These are phyloP conservation scores for Chroicocephalus ridibundus DNA, from an alignment of 2,113 vertebrate species.

Conservation along the genomic window DNA sequence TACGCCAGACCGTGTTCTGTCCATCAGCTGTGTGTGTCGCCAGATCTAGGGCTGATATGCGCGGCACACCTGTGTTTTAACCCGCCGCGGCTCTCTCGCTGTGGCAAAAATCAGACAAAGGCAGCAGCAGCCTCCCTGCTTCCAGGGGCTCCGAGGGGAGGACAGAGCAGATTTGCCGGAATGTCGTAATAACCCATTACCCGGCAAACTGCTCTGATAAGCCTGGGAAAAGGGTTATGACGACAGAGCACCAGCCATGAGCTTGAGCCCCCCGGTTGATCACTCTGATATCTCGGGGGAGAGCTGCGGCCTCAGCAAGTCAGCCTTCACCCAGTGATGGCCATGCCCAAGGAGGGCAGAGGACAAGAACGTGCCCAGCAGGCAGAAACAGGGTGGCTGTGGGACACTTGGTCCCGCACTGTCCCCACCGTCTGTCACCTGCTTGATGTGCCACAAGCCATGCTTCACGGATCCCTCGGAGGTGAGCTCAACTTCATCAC, in stretches of 20 bases:
- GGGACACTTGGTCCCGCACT: fast-evolving
- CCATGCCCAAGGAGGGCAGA: fast-evolving
- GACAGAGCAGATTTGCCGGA: neutral
- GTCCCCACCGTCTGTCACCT: neutral
- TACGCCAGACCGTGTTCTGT: neutral
- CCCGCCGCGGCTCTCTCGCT: neutral
- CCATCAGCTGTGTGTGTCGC: neutral
- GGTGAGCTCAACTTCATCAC: neutral
- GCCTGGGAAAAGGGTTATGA: neutral
- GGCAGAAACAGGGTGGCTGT: neutral
- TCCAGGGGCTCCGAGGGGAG: fast-evolving
- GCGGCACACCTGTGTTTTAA: fast-evolving
- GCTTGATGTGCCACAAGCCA: neutral
- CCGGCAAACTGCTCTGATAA: neutral
- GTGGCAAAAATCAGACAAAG: neutral
- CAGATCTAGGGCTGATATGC: neutral
- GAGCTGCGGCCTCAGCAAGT: neutral
- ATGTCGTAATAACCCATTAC: fast-evolving
- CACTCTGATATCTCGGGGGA: neutral
- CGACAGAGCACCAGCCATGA: fast-evolving
- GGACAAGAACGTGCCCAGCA: fast-evolving
- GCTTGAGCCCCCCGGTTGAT: neutral
- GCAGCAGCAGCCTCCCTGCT: neutral
- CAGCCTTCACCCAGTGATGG: neutral
- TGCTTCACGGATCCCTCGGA: neutral